Base-by-base conservation (phyloP, 2,888 invertebrate genomes). In the Tetragnatha montana region DNA sequence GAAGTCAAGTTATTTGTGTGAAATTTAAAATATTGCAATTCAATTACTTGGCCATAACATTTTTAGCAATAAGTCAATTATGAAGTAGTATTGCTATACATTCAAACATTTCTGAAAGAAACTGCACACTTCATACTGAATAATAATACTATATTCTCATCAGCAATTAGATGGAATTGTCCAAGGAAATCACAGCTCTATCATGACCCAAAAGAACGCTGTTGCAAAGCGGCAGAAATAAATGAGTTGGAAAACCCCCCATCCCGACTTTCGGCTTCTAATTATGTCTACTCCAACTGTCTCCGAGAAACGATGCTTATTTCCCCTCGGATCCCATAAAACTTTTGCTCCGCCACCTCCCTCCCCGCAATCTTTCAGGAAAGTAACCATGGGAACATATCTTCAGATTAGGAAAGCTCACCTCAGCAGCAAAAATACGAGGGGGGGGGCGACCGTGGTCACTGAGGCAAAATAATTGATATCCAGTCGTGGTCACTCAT, bases 391-490 rank as follows among this genome's bases (percentile, higher is more conserved):
- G 80, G 86, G 21, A 86, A 86, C 86, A 79, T 73, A 86, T 78
- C 85, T 78, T 50, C 50, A 86, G 85, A 86, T 86, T 79, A 86
- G 50, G 73, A 71, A 71, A 49, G 49, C 71, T 47, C 68, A 35
- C 49, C 71, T 19, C 22, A 81, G 22, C 17, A 74, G 60, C 73
- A 82, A 74, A 60, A 51, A 71, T 68, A 35, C n/a, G 21, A n/a
- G 17, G 35, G n/a, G 17, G 50, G 8, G 68, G 50, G 73, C 60
- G 50, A 83, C 60, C 74, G 83, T 68, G 49, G 35, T 50, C 70
- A 50, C 78, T 71, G 85, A 79, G 70, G 85, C 78, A 85, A 85
- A 85, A 79, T 85, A 85, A 85, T 85, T 85, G 78, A 85, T 85
- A 71, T 79, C 85, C 78, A 76, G 76, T 69, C 78, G n/a, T 10